Evolutionary conservation across 2,113 vertebrate species (phyloP).

Genomic region (Deroptyus accipitrinus): DNA sequence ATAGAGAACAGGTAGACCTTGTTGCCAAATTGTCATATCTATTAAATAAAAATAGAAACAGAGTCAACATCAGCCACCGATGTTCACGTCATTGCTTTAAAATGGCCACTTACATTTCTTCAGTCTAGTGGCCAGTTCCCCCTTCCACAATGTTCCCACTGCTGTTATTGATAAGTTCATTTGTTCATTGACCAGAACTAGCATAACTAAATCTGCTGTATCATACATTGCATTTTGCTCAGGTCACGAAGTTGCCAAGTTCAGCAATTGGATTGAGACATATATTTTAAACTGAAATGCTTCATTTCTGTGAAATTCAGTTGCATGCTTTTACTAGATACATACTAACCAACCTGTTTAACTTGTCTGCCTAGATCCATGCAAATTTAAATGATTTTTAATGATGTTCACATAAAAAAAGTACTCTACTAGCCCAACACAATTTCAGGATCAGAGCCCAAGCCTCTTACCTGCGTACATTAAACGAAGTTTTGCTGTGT

Average conservation of each 20-base stretch:
- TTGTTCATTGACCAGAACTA: neutral
- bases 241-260: neutral
- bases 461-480: neutral
- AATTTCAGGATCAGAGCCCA: neutral
- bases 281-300: neutral
- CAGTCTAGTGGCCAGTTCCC: neutral
- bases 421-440: neutral
- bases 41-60: neutral
- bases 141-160: neutral
- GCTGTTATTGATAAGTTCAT: neutral
- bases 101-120: neutral
- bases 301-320: neutral
- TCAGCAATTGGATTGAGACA: neutral
- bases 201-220: neutral
- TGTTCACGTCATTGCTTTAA: neutral
- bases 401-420: neutral
- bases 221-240: neutral
- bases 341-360: neutral
- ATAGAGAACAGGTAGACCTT: neutral
- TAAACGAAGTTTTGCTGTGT: neutral
- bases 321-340: neutral
- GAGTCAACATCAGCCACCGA: neutral
- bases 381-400: neutral
- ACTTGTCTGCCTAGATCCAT: neutral
- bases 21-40: neutral